phyloP scores from a whole-genome alignment of 1,140 invertebrate species.

The Brachionus paranguensis region DNA sequence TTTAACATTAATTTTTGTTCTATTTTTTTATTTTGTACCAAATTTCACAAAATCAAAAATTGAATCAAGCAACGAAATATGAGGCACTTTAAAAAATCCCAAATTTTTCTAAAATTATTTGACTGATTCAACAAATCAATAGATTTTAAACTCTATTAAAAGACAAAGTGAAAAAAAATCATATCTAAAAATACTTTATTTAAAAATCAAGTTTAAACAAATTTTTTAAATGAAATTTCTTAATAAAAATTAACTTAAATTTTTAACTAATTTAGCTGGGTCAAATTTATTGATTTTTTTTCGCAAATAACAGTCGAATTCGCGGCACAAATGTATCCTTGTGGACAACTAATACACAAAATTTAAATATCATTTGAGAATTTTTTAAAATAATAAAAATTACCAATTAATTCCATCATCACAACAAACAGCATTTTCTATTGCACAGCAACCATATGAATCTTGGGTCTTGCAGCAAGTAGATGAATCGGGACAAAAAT shows the following conservation, averaged over 20 bases:
- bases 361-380: not conserved
- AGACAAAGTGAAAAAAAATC: not conserved
- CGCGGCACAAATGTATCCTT: not conserved
- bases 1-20: too few relatives aligned
- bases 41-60: too few relatives aligned
- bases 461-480: constrained; percentile 37
- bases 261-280: not conserved
- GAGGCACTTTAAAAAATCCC: too few relatives aligned
- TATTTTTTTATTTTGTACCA: too few relatives aligned
- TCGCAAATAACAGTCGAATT: not conserved
- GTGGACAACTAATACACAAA: not conserved
- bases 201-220: not conserved
- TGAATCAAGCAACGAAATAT: too few relatives aligned
- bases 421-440: constrained; percentile 31
- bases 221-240: not conserved
- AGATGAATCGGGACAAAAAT: constrained; percentile 23
- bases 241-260: not conserved
- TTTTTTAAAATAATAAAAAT: not conserved
- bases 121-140: not conserved
- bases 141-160: not conserved
- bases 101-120: too few relatives aligned
- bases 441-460: constrained; percentile 13
- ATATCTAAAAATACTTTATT: not conserved
- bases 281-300: not conserved
- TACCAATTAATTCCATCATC: constrained; percentile 38